phyloP scores from a whole-genome alignment of 1,140 invertebrate genomes.

The Amyelois transitella region DNA sequence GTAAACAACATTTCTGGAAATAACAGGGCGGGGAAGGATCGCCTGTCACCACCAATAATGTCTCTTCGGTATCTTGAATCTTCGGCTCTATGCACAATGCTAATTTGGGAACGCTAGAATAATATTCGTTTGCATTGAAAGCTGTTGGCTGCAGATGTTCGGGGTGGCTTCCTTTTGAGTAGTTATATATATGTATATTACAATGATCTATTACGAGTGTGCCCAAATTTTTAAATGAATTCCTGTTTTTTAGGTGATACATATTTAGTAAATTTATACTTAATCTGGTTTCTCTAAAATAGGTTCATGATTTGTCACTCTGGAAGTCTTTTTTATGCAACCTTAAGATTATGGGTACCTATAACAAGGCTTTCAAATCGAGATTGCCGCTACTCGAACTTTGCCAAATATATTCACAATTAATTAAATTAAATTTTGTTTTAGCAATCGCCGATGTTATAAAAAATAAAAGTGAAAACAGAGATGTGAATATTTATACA shows the following conservation, averaged over 20 bases:
- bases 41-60: constrained; percentile 64
- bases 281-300: no score
- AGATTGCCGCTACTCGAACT: not conserved
- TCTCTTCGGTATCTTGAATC: no score
- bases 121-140: constrained; percentile 10
- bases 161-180: not conserved
- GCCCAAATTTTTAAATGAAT: no score
- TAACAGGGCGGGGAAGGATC: not conserved
- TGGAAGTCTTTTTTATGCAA: no score
- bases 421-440: not conserved
- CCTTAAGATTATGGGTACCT: no score
- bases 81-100: constrained; percentile 48
- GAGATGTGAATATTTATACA: no score
- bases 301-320: no score
- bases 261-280: no score
- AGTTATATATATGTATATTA: not conserved
- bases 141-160: not conserved
- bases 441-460: not conserved
- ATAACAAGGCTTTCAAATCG: no score
- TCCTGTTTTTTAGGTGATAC: no score
- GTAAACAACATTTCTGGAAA: not conserved
- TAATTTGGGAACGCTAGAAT: constrained; percentile 36
- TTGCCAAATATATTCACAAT: not conserved
- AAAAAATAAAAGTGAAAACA: not conserved
- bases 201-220: not conserved